Conservation (phyloP, 2,797 vertebrate genomes). For the Erethizon dorsatum region DNA sequence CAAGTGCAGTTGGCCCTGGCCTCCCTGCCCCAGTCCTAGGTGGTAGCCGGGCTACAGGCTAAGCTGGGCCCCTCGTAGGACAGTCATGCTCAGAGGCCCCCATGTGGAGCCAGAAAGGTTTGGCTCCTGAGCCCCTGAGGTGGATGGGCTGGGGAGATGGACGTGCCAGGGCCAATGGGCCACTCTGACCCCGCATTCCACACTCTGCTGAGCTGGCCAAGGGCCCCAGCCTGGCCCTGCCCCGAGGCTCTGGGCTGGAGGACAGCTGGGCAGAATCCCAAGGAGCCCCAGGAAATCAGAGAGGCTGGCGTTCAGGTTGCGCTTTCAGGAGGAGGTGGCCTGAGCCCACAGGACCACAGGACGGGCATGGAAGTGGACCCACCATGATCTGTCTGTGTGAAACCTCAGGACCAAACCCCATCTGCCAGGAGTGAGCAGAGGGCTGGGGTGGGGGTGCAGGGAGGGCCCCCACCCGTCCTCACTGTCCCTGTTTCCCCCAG, state of each 20-base stretch:
- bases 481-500: constrained; percentile 82
- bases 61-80: not conserved
- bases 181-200: not conserved
- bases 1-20: not conserved
- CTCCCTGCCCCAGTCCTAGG: not conserved
- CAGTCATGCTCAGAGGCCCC: not conserved
- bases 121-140: not conserved
- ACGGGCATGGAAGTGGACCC: too few species aligned
- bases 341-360: not conserved
- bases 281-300: not conserved
- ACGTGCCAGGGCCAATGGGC: not conserved
- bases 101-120: not conserved
- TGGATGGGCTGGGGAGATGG: not conserved
- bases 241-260: not conserved
- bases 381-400: rapidly evolving
- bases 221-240: not conserved
- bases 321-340: not conserved
- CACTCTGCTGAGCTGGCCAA: too few species aligned
- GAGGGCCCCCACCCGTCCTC: not conserved
- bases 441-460: rapidly evolving
- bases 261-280: too few species aligned
- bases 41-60: rapidly evolving
- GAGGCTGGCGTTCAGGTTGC: not conserved
- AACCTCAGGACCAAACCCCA: not conserved
- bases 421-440: rapidly evolving